phyloP scores from a whole-genome alignment of 2,113 vertebrate genomes.

The Leptosomus discolor region DNA sequence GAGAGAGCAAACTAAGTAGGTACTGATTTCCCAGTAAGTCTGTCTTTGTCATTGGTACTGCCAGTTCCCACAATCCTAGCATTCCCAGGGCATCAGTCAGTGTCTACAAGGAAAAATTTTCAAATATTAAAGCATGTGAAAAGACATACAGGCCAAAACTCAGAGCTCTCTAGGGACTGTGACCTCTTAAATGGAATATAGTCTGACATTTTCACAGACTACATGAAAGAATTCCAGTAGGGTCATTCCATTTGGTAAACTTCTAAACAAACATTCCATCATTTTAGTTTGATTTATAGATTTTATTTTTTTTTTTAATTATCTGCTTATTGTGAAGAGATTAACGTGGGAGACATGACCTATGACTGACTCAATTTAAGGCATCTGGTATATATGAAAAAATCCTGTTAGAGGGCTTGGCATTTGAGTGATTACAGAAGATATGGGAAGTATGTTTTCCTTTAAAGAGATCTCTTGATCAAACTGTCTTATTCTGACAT shows the following conservation, averaged over 20 bases:
- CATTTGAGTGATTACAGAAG: conserved; percentile 59
- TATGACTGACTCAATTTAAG: conserved; percentile 42
- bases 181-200: conserved; percentile 76
- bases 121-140: conserved; percentile 83
- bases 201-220: conserved; percentile 82
- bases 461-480: conserved; percentile 49
- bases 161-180: conserved; percentile 75
- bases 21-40: conserved; percentile 73
- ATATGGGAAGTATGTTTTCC: conserved; percentile 54
- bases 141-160: conserved; percentile 77
- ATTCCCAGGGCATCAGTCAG: conserved; percentile 82
- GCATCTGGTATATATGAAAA: conserved; percentile 52
- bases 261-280: conserved; percentile 71
- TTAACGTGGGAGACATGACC: conserved; percentile 54
- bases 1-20: conserved; percentile 36
- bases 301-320: conserved; percentile 18
- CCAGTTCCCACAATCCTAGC: conserved; percentile 84
- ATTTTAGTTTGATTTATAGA: conserved; percentile 66
- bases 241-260: conserved; percentile 74
- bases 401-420: conserved; percentile 11
- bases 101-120: conserved; percentile 80
- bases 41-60: conserved; percentile 69
- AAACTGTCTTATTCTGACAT: conserved; percentile 12
- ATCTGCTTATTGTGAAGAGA: conserved; percentile 64
- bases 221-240: conserved; percentile 74